Evolutionary conservation across 2,888 invertebrate genomes (phyloP).

Genomic region (Apodemia duryi): DNA sequence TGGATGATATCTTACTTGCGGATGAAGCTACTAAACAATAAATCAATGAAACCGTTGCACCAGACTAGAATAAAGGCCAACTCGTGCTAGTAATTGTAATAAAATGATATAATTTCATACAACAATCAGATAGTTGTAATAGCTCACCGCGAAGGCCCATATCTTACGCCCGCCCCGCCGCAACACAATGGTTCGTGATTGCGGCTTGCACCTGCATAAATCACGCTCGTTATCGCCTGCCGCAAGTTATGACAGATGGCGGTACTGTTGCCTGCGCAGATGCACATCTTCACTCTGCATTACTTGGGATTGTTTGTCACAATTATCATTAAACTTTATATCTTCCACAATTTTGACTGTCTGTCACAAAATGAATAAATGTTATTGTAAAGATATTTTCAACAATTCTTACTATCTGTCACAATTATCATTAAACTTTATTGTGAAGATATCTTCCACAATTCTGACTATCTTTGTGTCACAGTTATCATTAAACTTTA

Average conservation of each 20-base stretch:
- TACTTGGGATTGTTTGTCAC: not conserved
- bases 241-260: slow-evolving; percentile 26
- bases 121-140: slow-evolving; percentile 28
- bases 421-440: too few relatives aligned
- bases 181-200: slow-evolving; percentile 64
- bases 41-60: not conserved
- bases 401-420: too few relatives aligned
- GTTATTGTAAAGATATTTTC: too few relatives aligned
- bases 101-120: slow-evolving; percentile 23
- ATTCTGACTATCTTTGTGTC: too few relatives aligned
- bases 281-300: not conserved
- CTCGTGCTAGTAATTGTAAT: slow-evolving; percentile 16
- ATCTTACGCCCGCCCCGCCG: slow-evolving; percentile 37
- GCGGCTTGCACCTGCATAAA: slow-evolving; percentile 66
- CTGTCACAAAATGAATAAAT: too few relatives aligned
- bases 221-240: slow-evolving; percentile 44
- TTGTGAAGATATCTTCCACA: too few relatives aligned
- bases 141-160: slow-evolving; percentile 29
- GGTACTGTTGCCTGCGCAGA: not conserved
- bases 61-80: not conserved
- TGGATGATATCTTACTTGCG: too few relatives aligned
- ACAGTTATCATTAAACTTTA: too few relatives aligned
- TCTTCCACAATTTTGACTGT: too few relatives aligned
- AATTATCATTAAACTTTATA: not conserved
- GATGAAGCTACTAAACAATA: not conserved